phyloP scores from a whole-genome alignment of 2,888 invertebrate genomes.

The Nephrotoma appendiculata region DNA sequence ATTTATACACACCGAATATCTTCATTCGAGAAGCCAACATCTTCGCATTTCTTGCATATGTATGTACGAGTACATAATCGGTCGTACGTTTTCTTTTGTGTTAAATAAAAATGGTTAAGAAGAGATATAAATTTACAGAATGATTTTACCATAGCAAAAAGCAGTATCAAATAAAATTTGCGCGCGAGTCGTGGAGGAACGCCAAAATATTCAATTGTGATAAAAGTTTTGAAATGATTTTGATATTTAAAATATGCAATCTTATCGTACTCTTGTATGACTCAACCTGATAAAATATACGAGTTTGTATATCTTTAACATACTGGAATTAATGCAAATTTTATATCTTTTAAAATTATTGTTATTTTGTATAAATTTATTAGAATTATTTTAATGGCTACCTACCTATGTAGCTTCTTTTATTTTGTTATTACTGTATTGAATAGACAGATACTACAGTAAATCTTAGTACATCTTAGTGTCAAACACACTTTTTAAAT shows the following conservation, averaged over 20 bases:
- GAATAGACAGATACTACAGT: too few species aligned
- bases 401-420: neutral
- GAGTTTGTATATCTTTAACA: neutral
- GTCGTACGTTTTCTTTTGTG: neutral
- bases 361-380: neutral
- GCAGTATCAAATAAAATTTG: neutral
- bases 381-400: neutral
- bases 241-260: neutral
- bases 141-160: neutral
- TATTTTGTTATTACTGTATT: too few species aligned
- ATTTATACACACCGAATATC: neutral
- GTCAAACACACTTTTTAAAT: too few species aligned
- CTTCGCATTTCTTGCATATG: neutral
- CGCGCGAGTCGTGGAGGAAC: neutral
- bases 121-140: neutral
- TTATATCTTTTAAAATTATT: conserved; percentile 3
- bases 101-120: neutral
- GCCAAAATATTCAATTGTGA: neutral
- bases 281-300: neutral
- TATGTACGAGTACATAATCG: neutral
- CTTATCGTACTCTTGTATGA: neutral
- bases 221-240: neutral
- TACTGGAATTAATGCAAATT: neutral
- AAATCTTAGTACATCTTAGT: too few species aligned
- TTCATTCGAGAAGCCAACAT: neutral